These are phyloP conservation scores for Ylistrum balloti DNA, from an alignment of 1,140 invertebrate species.

Conservation along the genomic window DNA sequence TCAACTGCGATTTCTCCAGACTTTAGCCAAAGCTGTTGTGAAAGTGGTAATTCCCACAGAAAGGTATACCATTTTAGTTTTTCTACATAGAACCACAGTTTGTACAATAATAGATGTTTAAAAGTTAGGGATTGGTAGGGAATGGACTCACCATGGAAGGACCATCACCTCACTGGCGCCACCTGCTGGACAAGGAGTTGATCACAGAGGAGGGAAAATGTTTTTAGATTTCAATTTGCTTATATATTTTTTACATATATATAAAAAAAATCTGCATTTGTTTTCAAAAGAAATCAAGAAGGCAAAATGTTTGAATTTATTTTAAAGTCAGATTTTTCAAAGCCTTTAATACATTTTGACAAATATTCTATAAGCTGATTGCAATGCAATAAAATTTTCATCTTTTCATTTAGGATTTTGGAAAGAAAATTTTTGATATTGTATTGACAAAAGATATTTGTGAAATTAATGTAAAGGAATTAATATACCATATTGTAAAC, in stretches of 20 bases:
- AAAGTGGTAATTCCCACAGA: constrained; percentile 99
- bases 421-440: no score
- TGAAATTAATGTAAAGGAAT: no score
- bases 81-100: constrained; percentile 18
- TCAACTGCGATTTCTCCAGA: constrained; percentile 85
- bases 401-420: no score
- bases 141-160: not conserved
- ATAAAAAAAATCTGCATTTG: no score
- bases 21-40: constrained; percentile 94
- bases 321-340: no score
- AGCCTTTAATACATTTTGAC: no score
- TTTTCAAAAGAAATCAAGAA: no score
- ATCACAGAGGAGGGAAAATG: not conserved
- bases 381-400: no score
- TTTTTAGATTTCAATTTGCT: not conserved
- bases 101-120: not conserved
- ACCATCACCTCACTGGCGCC: not conserved
- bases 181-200: constrained; percentile 5
- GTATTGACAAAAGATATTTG: no score
- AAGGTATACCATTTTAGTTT: constrained; percentile 86
- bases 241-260: not conserved
- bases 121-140: constrained; percentile 15
- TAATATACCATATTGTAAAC: no score
- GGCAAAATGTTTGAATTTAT: no score
- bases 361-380: no score